Evolutionary conservation across 2,113 vertebrate genomes (phyloP).

Genomic region (Rana temporaria): DNA sequence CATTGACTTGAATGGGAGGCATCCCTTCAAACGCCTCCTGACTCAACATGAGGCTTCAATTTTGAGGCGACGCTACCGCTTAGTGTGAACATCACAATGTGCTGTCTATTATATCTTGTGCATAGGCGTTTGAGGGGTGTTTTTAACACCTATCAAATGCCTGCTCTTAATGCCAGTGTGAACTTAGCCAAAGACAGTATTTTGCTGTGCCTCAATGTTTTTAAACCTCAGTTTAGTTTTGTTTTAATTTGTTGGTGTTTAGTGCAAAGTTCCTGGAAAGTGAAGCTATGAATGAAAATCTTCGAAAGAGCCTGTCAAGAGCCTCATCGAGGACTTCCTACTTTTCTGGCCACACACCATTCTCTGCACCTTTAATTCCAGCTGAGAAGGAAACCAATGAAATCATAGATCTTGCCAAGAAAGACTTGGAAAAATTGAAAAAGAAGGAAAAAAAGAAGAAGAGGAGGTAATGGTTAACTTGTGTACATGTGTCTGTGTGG

Average conservation of each 20-base stretch:
- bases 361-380: conserved; percentile 74
- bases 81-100: no score
- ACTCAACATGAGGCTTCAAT: no score
- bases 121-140: no score
- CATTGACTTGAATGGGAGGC: no score
- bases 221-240: not conserved
- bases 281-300: conserved; percentile 91
- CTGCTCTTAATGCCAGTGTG: no score
- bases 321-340: conserved; percentile 83
- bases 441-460: conserved; percentile 95
- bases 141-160: no score
- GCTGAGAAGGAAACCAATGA: conserved; percentile 90
- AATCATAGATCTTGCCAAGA: conserved; percentile 94
- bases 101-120: no score
- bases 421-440: conserved; percentile 93
- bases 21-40: no score
- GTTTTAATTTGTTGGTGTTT: conserved; percentile 21
- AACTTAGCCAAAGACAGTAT: not conserved
- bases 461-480: conserved; percentile 82
- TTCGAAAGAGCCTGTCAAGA: conserved; percentile 86
- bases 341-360: conserved; percentile 77
- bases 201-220: not conserved
- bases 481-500: conserved; percentile 66
- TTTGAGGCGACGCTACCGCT: no score
- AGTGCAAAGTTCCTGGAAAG: conserved; percentile 96